phyloP scores from a whole-genome alignment of 2,113 vertebrate species.

The Pandion haliaetus region DNA sequence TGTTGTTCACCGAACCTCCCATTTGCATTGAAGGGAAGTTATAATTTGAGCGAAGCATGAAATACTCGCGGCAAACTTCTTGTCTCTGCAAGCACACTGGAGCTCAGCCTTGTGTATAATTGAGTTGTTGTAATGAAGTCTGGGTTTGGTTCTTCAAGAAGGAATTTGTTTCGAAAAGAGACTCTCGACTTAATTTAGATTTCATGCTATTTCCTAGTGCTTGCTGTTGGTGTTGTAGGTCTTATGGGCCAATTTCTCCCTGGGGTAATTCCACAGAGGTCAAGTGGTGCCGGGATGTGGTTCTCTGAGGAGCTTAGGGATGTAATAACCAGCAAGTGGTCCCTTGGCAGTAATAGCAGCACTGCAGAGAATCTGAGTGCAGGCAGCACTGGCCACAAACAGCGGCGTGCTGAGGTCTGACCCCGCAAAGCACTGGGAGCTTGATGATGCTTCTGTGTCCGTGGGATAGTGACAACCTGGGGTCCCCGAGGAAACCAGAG shows the following conservation, averaged over 20 bases:
- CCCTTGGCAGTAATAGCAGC: neutral
- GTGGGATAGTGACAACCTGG: neutral
- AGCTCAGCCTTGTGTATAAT: constrained; percentile 67
- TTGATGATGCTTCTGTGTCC: neutral
- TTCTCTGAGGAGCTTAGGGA: neutral
- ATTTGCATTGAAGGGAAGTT: neutral
- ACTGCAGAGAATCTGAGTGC: neutral
- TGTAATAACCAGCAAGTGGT: neutral
- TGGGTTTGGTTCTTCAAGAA: constrained; percentile 9
- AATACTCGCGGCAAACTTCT: neutral
- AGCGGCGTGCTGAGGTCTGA: neutral
- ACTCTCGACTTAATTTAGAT: constrained; percentile 54
- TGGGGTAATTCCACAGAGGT: neutral
- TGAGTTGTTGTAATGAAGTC: constrained; percentile 63
- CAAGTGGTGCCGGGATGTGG: neutral
- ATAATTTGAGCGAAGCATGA: neutral
- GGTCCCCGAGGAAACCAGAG: neutral
- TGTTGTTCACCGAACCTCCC: neutral
- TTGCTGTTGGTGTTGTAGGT: neutral
- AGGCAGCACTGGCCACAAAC: neutral
- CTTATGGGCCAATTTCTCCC: neutral
- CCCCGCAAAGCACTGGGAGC: neutral
- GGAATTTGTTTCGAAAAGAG: constrained; percentile 48
- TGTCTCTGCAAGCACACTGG: neutral
- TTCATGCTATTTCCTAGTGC: neutral